phyloP scores from a whole-genome alignment of 2,797 vertebrate species.

The Otolemur crassicaudatus region DNA sequence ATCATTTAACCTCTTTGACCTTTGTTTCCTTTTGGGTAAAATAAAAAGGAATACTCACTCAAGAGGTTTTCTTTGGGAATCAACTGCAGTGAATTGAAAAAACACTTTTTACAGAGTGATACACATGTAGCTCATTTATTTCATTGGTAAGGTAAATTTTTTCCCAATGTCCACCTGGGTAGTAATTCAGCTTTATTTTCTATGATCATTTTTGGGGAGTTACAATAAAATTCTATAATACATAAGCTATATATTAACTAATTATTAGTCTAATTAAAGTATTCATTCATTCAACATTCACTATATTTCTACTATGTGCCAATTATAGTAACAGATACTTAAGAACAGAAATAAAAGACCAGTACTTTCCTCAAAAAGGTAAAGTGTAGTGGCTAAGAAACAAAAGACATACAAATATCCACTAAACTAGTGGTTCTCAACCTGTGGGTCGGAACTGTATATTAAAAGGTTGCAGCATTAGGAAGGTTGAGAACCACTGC shows the following conservation, averaged over 20 bases:
- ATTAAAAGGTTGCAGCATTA: too few relatives aligned
- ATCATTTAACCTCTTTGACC: constrained; percentile 26
- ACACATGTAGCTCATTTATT: background rate
- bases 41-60: background rate
- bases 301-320: background rate
- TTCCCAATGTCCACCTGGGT: background rate
- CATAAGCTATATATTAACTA: background rate
- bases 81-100: background rate
- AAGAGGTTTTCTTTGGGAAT: background rate
- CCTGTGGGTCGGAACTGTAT: too few relatives aligned
- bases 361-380: background rate
- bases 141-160: constrained; percentile 16
- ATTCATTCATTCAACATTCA: constrained; percentile 20
- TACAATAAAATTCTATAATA: constrained; percentile 12
- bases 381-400: too few relatives aligned
- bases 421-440: too few relatives aligned
- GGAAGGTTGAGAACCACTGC: too few relatives aligned
- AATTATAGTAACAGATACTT: background rate
- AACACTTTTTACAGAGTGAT: background rate
- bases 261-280: background rate
- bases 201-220: background rate
- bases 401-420: too few relatives aligned
- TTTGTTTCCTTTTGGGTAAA: constrained; percentile 41
- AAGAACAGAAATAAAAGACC: background rate
- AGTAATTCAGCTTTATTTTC: constrained; percentile 27